These are phyloP conservation scores for Gryon sp. DNA, from an alignment of 1,140 invertebrate species.

Conservation along the genomic window DNA sequence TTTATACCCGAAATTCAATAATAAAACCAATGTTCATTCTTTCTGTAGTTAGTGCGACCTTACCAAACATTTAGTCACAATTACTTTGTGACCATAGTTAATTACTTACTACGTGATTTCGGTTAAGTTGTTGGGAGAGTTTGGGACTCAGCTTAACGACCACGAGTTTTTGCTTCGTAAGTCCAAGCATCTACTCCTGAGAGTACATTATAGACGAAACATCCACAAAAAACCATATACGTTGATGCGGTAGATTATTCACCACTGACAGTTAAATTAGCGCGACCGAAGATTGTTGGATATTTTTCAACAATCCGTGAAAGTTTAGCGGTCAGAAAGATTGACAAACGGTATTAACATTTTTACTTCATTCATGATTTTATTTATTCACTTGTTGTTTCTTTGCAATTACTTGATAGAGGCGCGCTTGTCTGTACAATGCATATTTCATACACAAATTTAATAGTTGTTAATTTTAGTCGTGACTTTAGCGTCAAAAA, in stretches of 20 bases:
- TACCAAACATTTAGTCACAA: conserved; percentile 24
- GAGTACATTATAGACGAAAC: conserved; percentile 18
- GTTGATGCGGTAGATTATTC: conserved; percentile 42
- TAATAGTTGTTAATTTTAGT: no score
- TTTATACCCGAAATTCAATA: no score
- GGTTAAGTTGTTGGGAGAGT: conserved; percentile 40
- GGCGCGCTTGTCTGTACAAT: conserved; percentile 24
- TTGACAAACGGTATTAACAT: conserved; percentile 51
- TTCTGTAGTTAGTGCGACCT: no score
- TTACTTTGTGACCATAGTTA: conserved; percentile 17
- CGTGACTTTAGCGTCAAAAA: conserved; percentile 20
- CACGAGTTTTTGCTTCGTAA: conserved; percentile 8
- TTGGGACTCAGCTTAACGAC: conserved; percentile 6
- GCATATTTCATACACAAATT: conserved; percentile 31
- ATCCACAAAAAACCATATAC: conserved; percentile 26
- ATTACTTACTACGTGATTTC: conserved; percentile 41
- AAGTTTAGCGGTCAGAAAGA: conserved; percentile 31
- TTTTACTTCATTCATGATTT: no score
- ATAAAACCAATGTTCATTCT: no score
- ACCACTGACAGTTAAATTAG: conserved; percentile 61
- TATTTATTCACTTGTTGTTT: no score
- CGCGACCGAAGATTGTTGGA: conserved; percentile 15
- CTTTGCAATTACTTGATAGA: no score
- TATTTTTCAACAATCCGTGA: conserved; percentile 37
- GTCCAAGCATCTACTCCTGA: conserved; percentile 9